Evolutionary conservation across 2,888 invertebrate genomes (phyloP), one percentile per base, ranked within the genome.

Genomic region (Lasioglossum figueresi): DNA sequence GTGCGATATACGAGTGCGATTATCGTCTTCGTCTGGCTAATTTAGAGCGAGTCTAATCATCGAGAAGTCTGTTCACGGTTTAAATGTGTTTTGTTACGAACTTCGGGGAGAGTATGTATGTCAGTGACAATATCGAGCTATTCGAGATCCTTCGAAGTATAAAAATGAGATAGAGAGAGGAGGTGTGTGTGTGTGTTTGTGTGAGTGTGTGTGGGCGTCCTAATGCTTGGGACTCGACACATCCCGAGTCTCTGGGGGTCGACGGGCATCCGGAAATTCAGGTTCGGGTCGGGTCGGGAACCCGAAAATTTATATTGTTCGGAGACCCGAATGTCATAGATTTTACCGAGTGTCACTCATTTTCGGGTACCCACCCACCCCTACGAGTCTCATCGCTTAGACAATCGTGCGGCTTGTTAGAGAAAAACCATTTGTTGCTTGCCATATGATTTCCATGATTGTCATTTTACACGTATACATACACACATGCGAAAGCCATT

Each of bases 401-500:
- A 81, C 71, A 86, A 76, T 71, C 76, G 79, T 59, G 40, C 73
- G 82, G 76, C 66, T 80, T 80, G 59, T 80, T 85, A 81, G 63
- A 66, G 77, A 73, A 52, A 63, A 6, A 72, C 85, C 56, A 76
- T 66, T 59, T 88, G 76, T 87, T 83, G 84, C 79, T 86, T 90
- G 85, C 82, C 87, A 85, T 87, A 87, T 81, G 76, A 79, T 82
- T 81, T 87, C 76, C 70, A 82, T 85, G 82, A 84, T 82, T 82
- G 70, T 87, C 79, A 72, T 84, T 86, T 84, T 86, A 88, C 87
- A 88, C 85, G 34, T 88, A 74, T 84, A 86, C 85, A 83, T 84
- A 85, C 56, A n/a, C 78, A 83, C 78, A 82, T 84, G 86, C 86
- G 85, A 90, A 87, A 84, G 34, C 68, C 56, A 74, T 86, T 90